phyloP scores from a whole-genome alignment of 37 sponge, comb jelly and placozoan genomes.

The Spongilla lacustris region DNA sequence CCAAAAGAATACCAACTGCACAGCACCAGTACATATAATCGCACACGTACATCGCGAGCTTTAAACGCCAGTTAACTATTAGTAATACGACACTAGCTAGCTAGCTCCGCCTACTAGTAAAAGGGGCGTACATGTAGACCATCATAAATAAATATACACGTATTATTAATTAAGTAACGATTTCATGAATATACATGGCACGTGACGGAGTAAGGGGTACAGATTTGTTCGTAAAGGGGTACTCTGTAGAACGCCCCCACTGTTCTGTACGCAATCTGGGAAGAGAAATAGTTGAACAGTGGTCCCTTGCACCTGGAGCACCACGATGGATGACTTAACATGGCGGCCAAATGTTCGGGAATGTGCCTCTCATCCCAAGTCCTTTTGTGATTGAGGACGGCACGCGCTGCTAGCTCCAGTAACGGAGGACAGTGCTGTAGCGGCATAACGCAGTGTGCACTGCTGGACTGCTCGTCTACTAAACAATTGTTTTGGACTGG shows the following conservation, averaged over 20 bases:
- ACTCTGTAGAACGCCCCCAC: conserved; percentile 39
- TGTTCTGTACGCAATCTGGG: conserved; percentile 29
- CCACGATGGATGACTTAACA: conserved; percentile 29
- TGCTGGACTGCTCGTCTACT: conserved; percentile 32
- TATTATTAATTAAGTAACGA: too few species aligned
- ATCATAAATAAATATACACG: too few species aligned
- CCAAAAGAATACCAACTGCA: neutral
- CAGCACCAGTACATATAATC: neutral
- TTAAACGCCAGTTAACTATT: too few species aligned
- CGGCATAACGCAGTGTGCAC: conserved; percentile 1
- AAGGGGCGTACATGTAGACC: too few species aligned
- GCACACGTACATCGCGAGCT: neutral
- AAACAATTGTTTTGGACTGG: conserved; percentile 64
- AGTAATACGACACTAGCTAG: too few species aligned
- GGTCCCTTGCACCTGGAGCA: conserved; percentile 68
- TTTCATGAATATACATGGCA: neutral
- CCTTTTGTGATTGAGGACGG: conserved; percentile 3
- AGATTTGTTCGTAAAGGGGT: neutral
- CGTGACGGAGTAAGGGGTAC: neutral
- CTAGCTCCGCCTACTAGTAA: too few species aligned
- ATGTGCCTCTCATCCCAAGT: conserved; percentile 21
- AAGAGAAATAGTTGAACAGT: conserved; percentile 42
- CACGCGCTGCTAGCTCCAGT: conserved; percentile 51
- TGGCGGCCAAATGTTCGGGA: conserved; percentile 59
- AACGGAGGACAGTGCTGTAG: conserved; percentile 31